Base-by-base conservation (phyloP, 1,140 invertebrate species). In the Rhynchophorus ferrugineus region DNA sequence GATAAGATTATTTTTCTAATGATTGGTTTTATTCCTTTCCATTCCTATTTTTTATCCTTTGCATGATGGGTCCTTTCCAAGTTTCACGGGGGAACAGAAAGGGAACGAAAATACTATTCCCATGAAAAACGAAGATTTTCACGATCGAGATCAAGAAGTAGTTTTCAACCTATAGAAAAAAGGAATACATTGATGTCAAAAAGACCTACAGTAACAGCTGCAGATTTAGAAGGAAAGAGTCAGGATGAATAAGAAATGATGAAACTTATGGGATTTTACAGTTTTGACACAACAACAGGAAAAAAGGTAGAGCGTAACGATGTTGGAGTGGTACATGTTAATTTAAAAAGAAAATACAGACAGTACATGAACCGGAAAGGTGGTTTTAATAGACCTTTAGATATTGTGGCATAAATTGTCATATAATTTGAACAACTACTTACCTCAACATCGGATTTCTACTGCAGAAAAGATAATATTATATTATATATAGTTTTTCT, bases 361-460 rank as follows among this genome's bases (percentile, higher is more conserved):
- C 96, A 99, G 73, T 99, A 99, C 66, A 99, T 99, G 96, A 99
- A 99, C 72, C 80, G 96, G 49, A 95, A 96, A 74, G 96, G 96
- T 58, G 96, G 96, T 49, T 99, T 99, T 73, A 99, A 99, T 71
- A 79, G 96, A 66, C 95, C 96, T 33, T 74, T 99, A 41, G 96
- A 99, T 73, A 93, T 92, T 76, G 90, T 95, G 38, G 87, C 88
- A 56, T 90, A n/a, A n/a, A 80, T 60, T 5, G 22, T 36, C 20
- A 19, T 48, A 18, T 44, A 55, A 55, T 52, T 52, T 55, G 57
- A 59, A 59, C 57, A 56, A 59, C 57, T 53, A 49, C 46, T 59
- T 55, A 59, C 49, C 57, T 59, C 53, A 59, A 8, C 41, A 16
- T 39, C 46, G 21, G 54, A 18, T 50, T 44, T 45, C 43, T 49